Evolutionary conservation across 2,113 vertebrate genomes (phyloP).

Genomic region (Pseudopodoces humilis): DNA sequence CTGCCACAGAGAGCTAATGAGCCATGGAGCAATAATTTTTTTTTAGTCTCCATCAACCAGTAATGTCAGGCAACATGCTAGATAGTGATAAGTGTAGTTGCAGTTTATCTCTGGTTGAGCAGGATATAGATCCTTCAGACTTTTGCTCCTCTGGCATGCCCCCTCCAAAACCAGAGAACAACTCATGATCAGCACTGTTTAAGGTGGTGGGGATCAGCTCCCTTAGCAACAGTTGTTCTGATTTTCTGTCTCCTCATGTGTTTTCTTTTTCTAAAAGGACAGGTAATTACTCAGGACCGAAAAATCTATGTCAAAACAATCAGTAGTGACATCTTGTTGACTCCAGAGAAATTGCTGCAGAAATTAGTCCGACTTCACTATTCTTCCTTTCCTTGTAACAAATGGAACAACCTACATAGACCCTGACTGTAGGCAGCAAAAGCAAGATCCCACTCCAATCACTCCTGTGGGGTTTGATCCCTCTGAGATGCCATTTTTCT

Average conservation of each 20-base stretch:
- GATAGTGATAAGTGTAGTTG: neutral
- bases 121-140: neutral
- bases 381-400: neutral
- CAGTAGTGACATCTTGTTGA: neutral
- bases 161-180: neutral
- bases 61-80: neutral
- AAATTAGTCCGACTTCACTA: neutral
- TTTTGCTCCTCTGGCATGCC: neutral
- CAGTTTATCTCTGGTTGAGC: neutral
- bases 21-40: neutral
- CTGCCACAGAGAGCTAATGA: neutral
- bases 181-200: neutral
- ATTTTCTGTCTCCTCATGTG: neutral
- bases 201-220: neutral
- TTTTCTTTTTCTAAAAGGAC: neutral
- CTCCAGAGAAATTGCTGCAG: constrained; percentile 6
- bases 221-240: neutral
- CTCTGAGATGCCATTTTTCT: neutral
- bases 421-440: neutral
- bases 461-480: neutral
- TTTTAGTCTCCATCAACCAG: neutral
- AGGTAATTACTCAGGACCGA: neutral
- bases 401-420: neutral
- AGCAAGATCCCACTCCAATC: neutral
- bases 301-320: constrained; percentile 30